Evolutionary conservation across 2,888 invertebrate species (phyloP).

Genomic region (Allophyes oxyacanthae): DNA sequence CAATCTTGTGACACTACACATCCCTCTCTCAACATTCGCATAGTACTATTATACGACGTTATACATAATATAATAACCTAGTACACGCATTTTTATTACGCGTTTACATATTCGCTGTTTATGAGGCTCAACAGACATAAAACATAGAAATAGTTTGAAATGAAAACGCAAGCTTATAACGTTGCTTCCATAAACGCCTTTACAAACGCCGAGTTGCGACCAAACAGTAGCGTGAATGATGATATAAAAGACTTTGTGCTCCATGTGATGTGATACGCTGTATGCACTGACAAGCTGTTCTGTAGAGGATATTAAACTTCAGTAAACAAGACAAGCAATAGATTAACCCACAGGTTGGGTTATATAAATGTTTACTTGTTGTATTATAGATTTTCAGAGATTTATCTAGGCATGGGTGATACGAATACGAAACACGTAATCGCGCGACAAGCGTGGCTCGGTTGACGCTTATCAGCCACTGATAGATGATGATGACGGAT

Average conservation of each 20-base stretch:
- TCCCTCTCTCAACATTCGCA: no score
- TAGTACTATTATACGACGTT: no score
- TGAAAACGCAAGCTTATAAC: slow-evolving; percentile 41
- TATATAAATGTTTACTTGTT: no score
- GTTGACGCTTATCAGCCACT: no score
- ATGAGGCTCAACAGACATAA: slow-evolving; percentile 25
- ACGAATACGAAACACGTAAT: no score
- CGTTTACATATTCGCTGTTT: slow-evolving; percentile 32
- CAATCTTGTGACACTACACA: no score
- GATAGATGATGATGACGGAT: no score
- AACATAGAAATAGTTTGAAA: slow-evolving; percentile 45
- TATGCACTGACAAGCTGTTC: slow-evolving; percentile 32
- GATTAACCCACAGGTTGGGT: no score
- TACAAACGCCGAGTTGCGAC: slow-evolving; percentile 36
- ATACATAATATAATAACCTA: slow-evolving; percentile 10
- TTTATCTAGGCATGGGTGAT: no score
- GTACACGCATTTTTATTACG: slow-evolving; percentile 25
- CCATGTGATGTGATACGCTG: slow-evolving; percentile 5
- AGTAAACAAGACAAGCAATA: slow-evolving; percentile 1
- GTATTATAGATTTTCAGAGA: no score
- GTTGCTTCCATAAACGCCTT: slow-evolving; percentile 43
- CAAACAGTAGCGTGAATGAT: slow-evolving; percentile 39
- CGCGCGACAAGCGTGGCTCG: no score
- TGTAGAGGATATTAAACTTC: slow-evolving; percentile 39
- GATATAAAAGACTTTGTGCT: slow-evolving; percentile 51